A percentile compares a stretch with the other conserved stretches of the same genome.
Conservation (phyloP, 2,113 vertebrate genomes). For the Phyllopteryx taeniolatus region DNA sequence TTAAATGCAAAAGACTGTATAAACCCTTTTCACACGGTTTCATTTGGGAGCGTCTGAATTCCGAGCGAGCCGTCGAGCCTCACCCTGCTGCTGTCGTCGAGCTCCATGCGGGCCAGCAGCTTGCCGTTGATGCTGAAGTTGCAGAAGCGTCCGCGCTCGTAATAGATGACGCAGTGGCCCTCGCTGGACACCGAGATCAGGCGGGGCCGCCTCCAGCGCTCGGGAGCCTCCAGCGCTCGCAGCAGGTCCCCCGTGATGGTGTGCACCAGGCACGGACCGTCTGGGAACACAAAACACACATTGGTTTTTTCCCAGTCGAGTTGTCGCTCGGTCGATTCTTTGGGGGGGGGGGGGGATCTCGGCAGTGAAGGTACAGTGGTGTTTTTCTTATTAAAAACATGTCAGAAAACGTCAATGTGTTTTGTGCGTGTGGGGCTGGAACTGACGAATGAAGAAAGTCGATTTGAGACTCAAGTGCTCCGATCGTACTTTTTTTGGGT, state of each 20-base stretch:
- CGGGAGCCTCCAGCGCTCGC: conserved; percentile 91
- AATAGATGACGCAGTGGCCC: conserved; percentile 98
- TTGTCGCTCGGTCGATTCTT: too few species aligned
- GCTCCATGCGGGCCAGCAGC: conserved; percentile 93
- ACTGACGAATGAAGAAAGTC: too few species aligned
- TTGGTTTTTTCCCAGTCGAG: not conserved
- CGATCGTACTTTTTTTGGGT: too few species aligned
- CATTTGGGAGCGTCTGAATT: too few species aligned
- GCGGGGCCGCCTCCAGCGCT: conserved; percentile 84
- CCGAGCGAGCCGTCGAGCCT: conserved; percentile 9
- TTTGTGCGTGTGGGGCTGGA: too few species aligned
- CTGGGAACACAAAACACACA: conserved; percentile 56
- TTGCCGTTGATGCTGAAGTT: conserved; percentile 99
- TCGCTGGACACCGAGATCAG: conserved; percentile 94
- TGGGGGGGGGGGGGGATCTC: too few species aligned
- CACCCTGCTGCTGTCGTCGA: conserved; percentile 91
- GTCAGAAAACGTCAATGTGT: too few species aligned
- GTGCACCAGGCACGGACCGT: conserved; percentile 96
- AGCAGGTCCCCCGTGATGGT: conserved; percentile 97
- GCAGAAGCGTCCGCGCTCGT: conserved; percentile 90
- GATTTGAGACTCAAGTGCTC: too few species aligned
- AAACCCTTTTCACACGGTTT: too few species aligned
- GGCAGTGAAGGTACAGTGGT: too few species aligned
- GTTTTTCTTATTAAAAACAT: too few species aligned
- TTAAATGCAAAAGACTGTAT: too few species aligned